Conservation (phyloP, 2,113 vertebrate species). For the Embiotoca jacksoni region DNA sequence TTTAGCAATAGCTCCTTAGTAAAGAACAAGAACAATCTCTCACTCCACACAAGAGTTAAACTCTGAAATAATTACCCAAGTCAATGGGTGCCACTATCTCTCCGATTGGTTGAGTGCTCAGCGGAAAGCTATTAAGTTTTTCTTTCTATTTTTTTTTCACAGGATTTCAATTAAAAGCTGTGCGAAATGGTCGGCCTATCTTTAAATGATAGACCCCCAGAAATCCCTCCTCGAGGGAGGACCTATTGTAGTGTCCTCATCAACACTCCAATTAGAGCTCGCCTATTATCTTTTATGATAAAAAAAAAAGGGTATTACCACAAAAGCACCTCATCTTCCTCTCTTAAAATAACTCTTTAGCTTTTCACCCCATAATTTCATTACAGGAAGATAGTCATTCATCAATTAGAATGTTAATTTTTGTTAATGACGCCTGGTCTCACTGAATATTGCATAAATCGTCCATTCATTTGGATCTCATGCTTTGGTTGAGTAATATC, state of each 20-base stretch:
- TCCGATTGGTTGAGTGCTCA: conserved; percentile 81
- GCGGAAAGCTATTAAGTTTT: conserved; percentile 82
- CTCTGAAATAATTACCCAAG: conserved; percentile 82
- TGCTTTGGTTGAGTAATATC: conserved; percentile 64
- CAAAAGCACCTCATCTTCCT: conserved; percentile 70
- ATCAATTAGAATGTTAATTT: conserved; percentile 81
- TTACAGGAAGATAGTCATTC: conserved; percentile 77
- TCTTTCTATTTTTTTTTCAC: conserved; percentile 47
- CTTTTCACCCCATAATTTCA: conserved; percentile 79
- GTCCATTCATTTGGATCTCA: conserved; percentile 63
- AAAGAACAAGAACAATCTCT: conserved; percentile 55
- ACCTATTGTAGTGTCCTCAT: conserved; percentile 75
- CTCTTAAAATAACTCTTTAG: conserved; percentile 74
- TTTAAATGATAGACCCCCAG: conserved; percentile 73
- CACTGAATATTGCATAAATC: conserved; percentile 70
- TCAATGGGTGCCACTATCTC: conserved; percentile 79
- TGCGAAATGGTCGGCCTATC: conserved; percentile 74
- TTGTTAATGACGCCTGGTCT: conserved; percentile 70
- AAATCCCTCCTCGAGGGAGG: conserved; percentile 72
- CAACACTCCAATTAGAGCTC: conserved; percentile 80
- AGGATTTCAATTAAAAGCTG: conserved; percentile 83
- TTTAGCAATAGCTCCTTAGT: conserved; percentile 52
- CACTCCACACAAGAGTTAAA: conserved; percentile 70
- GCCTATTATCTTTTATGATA: conserved; percentile 76
- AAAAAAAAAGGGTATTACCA: conserved; percentile 70